phyloP scores from a whole-genome alignment of 2,888 invertebrate genomes.

The Hanleya hanleyi region DNA sequence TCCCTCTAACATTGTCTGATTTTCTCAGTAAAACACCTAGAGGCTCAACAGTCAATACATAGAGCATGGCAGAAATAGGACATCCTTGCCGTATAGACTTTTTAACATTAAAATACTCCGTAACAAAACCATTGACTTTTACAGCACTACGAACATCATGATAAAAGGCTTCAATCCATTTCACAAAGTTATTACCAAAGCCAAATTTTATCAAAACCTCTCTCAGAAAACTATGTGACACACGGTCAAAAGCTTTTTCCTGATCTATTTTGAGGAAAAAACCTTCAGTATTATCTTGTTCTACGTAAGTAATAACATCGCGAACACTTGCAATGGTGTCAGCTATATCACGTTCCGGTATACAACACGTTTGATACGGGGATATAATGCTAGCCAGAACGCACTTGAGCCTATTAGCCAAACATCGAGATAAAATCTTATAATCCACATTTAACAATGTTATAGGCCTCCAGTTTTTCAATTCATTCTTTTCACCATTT shows the following conservation, averaged over 20 bases:
- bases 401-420: neutral
- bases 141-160: neutral
- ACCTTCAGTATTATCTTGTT: neutral
- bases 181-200: slow-evolving; percentile 7
- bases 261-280: neutral
- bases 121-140: neutral
- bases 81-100: slow-evolving; percentile 2
- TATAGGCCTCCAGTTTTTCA: slow-evolving; percentile 5
- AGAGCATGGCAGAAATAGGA: slow-evolving; percentile 1
- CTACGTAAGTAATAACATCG: neutral
- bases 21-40: neutral
- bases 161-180: neutral
- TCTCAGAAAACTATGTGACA: neutral
- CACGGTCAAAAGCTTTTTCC: slow-evolving; percentile 2
- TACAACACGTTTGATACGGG: neutral
- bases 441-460: neutral
- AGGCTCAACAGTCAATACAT: neutral
- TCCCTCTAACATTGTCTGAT: no score
- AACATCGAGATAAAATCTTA: neutral
- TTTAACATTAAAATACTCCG: neutral
- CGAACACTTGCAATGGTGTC: neutral
- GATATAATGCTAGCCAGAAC: neutral
- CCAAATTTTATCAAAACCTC: neutral
- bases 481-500: neutral
- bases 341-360: neutral